Percentiles rank a stretch among this genome's conserved stretches.
Evolutionary conservation across 2,797 vertebrate genomes (phyloP).

Genomic region (Euphonia xanthogaster): DNA sequence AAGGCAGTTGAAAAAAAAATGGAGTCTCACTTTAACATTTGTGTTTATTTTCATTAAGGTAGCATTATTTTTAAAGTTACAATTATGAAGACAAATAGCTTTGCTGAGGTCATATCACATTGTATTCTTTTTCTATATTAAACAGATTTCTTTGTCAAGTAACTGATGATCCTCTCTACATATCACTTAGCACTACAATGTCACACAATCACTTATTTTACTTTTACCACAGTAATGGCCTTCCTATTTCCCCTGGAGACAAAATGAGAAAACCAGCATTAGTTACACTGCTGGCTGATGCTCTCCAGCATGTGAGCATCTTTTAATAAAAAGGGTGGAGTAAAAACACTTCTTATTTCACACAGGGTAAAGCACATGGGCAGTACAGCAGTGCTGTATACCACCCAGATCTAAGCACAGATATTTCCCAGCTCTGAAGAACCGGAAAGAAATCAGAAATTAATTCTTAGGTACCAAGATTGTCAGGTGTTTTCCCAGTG

Average conservation of each 20-base stretch:
- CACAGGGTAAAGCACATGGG: neutral
- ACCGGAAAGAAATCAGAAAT: neutral
- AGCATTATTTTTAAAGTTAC: neutral
- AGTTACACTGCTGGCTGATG: neutral
- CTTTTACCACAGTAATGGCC: neutral
- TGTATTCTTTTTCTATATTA: neutral
- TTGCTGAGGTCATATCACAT: neutral
- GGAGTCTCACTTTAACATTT: neutral
- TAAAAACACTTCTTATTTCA: neutral
- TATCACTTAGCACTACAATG: neutral
- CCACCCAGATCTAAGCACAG: neutral
- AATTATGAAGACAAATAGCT: neutral
- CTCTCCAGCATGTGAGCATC: neutral
- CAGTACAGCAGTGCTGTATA: neutral
- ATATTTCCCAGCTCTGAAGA: neutral
- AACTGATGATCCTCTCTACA: neutral
- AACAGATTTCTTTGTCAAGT: neutral
- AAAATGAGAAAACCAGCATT: neutral
- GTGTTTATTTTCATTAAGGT: neutral
- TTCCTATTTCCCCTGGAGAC: neutral
- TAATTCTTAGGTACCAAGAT: neutral
- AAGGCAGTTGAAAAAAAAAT: neutral
- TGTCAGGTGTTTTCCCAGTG: neutral
- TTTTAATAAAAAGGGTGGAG: slow-evolving; percentile 1
- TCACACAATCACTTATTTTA: neutral